Evolutionary conservation across 2,797 vertebrate species (phyloP), one percentile per base, ranked within the genome.

Genomic region (Acanthopagrus latus): DNA sequence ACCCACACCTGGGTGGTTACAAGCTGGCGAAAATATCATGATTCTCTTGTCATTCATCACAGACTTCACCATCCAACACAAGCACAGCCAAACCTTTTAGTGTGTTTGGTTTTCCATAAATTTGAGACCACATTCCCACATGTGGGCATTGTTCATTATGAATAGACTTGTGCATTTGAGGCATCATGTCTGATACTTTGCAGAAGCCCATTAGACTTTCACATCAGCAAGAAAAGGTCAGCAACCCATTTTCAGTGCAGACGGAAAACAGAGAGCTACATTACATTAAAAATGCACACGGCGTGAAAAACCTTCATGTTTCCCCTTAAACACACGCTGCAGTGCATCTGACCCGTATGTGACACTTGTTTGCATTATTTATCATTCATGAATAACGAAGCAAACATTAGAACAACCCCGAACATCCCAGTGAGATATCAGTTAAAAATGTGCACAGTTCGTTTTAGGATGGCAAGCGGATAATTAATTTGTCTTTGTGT

Each of bases 61-160:
- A 70, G 58, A 56, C 48, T 41, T 67, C 74, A 9, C 69, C 66
- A 63, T 92, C 92, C 92, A 94, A 93, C 79, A 90, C 64, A 91
- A 92, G 83, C 89, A 83, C 56, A 71, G 76, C 64, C 66, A 82
- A 87, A 65, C 69, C 83, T 88, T 91, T 91, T 74, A 86, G 77
- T 64, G 78, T 86, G 77, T 90, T 82, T 91, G 71, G 48, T 82
- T 94, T 93, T 91, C 89, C 78, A 78, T 57, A 69, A 78, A 64
- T 66, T 59, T 56, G 44, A 85, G 72, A 79, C 84, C 74, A 70
- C 70, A 54, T 84, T 90, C 85, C 74, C 87, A 38, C 38, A 71
- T 57, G 74, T 68, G 77, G 66, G 21, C 70, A 72, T 76, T 79
- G 80, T 71, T 89, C 81, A 78, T 88, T 82, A 84, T 84, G 79